Conservation (phyloP, 2,797 vertebrate species). For the Sebastes flavidus region DNA sequence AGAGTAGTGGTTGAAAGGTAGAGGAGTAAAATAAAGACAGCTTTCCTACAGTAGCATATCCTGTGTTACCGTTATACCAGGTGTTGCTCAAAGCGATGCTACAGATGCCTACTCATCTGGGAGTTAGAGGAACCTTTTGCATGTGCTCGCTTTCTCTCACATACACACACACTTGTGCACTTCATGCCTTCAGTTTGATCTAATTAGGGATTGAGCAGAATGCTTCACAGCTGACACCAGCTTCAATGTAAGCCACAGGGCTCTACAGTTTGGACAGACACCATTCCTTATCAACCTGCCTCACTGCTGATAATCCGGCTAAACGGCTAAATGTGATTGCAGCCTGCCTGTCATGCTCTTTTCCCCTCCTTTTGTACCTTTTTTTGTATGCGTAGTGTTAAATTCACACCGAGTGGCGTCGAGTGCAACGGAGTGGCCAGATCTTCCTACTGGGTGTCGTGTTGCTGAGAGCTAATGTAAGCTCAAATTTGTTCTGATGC, state of each 20-base stretch:
- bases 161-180: neutral
- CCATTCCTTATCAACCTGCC: conserved; percentile 22
- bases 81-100: conserved; percentile 3
- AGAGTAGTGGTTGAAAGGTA: neutral
- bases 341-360: conserved; percentile 16
- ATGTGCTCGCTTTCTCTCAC: neutral
- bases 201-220: conserved; percentile 56
- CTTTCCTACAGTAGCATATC: neutral
- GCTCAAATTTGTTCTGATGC: neutral
- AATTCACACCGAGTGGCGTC: neutral
- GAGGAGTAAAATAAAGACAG: neutral
- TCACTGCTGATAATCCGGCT: conserved; percentile 30
- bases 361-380: neutral
- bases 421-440: neutral
- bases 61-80: conserved; percentile 16
- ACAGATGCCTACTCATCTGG: conserved; percentile 4
- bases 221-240: conserved; percentile 56
- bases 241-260: conserved; percentile 13
- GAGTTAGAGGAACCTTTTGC: neutral
- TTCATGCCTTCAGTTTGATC: conserved; percentile 41
- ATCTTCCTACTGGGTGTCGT: neutral
- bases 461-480: conserved; percentile 8
- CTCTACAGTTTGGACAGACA: conserved; percentile 10
- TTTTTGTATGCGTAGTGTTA: neutral
- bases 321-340: conserved; percentile 5